phyloP scores from a whole-genome alignment of 1,140 invertebrate genomes.

The Neuroterus valhalla region DNA sequence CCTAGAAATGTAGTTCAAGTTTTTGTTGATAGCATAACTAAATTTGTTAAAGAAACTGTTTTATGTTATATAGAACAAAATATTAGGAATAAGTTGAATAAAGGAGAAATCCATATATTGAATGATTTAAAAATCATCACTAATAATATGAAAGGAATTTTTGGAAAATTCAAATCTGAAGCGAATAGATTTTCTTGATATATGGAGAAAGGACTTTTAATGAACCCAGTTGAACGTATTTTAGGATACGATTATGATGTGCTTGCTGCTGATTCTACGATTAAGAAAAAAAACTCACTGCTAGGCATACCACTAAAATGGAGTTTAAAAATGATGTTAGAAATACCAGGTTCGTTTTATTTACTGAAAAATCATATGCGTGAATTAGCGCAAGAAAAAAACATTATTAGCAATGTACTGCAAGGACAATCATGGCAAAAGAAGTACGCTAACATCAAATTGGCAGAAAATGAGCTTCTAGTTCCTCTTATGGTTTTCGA shows the following conservation, averaged over 20 bases:
- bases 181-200: no score
- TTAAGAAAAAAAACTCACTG: background rate
- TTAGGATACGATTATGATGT: background rate
- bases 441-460: constrained; percentile 14
- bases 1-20: constrained; percentile 20
- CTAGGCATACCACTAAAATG: constrained; percentile 28
- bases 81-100: background rate
- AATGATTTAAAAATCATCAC: background rate
- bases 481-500: constrained; percentile 32
- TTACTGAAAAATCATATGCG: constrained; percentile 28
- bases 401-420: constrained; percentile 22
- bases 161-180: no score
- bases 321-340: constrained; percentile 15
- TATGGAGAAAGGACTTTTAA: no score
- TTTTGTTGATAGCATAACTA: constrained; percentile 8
- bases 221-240: constrained; percentile 15
- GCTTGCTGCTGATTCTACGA: no score
- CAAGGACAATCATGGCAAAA: constrained; percentile 37
- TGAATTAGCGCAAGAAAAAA: constrained; percentile 10
- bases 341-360: constrained; percentile 28
- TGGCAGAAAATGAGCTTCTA: constrained; percentile 3
- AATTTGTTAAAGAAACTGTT: background rate
- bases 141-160: no score
- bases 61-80: background rate
- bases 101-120: no score